These are phyloP conservation scores for Euphydryas editha DNA, from an alignment of 2,888 invertebrate genomes.

Conservation along the genomic window DNA sequence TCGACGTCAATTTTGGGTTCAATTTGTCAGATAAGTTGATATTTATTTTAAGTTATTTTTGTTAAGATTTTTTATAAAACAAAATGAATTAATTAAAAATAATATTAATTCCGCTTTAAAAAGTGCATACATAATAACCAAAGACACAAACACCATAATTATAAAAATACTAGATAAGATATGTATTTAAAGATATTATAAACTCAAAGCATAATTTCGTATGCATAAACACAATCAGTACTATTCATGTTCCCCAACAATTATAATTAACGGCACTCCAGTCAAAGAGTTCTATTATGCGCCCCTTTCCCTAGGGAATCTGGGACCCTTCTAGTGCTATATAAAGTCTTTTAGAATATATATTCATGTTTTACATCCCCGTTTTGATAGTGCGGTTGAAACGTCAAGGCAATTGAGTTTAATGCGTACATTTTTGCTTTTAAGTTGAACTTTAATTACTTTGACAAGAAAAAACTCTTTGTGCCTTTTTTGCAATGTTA, in stretches of 20 bases:
- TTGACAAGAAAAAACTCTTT: neutral
- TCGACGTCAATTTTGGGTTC: too few relatives aligned
- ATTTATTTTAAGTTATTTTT: too few relatives aligned
- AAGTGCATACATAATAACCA: too few relatives aligned
- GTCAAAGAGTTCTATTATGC: constrained; percentile 45
- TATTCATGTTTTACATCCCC: neutral
- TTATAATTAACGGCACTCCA: constrained; percentile 21
- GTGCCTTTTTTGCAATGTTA: neutral
- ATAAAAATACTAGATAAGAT: neutral
- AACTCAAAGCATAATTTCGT: neutral
- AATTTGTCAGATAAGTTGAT: too few relatives aligned
- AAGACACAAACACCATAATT: too few relatives aligned
- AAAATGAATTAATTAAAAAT: too few relatives aligned
- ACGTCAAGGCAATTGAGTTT: constrained; percentile 4
- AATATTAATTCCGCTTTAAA: too few relatives aligned
- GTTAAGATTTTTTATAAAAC: too few relatives aligned
- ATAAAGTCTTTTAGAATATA: neutral
- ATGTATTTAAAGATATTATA: neutral
- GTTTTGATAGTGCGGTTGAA: constrained; percentile 6
- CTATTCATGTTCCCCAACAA: constrained; percentile 18
- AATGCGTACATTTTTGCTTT: neutral
- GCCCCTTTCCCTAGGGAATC: constrained; percentile 53
- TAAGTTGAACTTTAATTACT: neutral
- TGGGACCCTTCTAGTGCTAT: constrained; percentile 22
- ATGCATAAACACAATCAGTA: constrained; percentile 12